A percentile compares a stretch with the other conserved stretches of the same genome.
phyloP scores from a whole-genome alignment of 2,888 invertebrate species.

The Thymelicus sylvestris region DNA sequence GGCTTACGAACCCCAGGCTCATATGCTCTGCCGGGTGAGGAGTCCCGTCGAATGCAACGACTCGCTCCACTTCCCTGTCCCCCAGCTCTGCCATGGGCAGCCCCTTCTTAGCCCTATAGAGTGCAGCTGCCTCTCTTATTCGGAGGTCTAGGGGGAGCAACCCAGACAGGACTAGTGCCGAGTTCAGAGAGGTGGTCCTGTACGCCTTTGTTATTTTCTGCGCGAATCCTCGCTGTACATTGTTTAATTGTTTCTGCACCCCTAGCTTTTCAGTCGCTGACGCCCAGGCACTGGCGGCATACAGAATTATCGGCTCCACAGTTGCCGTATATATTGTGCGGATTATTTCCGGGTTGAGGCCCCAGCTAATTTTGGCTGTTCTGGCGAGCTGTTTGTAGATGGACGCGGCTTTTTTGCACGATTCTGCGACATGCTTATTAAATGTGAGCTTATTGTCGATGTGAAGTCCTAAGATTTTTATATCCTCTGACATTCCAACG shows the following conservation, averaged over 20 bases:
- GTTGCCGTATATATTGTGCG: background rate
- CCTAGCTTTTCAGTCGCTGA: background rate
- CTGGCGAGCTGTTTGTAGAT: background rate
- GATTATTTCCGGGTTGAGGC: constrained; percentile 1
- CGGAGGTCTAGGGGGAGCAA: background rate
- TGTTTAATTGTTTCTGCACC: background rate
- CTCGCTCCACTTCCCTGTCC: background rate
- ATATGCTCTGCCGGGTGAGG: background rate
- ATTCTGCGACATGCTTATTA: background rate
- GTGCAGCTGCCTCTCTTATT: background rate
- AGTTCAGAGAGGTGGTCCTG: background rate
- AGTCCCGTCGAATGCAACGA: background rate
- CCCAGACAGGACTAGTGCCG: background rate
- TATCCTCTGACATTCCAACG: background rate
- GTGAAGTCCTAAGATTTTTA: constrained; percentile 7
- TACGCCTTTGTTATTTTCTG: constrained; percentile 8
- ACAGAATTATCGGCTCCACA: background rate
- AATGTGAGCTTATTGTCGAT: constrained; percentile 4
- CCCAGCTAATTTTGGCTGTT: constrained; percentile 1
- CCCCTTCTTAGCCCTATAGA: background rate
- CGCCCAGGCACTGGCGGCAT: constrained; percentile 11
- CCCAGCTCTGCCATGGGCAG: background rate
- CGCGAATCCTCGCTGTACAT: background rate
- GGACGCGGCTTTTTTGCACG: background rate
- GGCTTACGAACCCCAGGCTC: background rate